Evolutionary conservation across 2,888 invertebrate species (phyloP), one percentile per base, ranked within the genome.

Genomic region (Drosophila mayaguana): DNA sequence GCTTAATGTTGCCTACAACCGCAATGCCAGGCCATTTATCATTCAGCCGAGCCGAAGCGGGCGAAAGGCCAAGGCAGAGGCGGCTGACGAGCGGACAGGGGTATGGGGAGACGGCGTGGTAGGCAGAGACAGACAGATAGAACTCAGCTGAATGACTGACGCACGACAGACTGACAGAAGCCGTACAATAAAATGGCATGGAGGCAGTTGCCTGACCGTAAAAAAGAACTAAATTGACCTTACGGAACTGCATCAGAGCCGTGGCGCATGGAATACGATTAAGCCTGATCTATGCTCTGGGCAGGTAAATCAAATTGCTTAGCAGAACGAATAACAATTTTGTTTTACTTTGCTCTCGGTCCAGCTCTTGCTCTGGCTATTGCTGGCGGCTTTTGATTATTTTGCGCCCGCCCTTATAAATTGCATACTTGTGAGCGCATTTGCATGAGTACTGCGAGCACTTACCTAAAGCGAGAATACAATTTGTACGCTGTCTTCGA

Each of bases 1-100:
- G 84, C 84, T 87, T 83, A 83, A 83, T 81, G 82, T 82, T 84
- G 84, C 78, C 85, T 83, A 79, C 85, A 83, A 87, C 79, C 85
- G 81, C 85, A 87, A 81, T 83, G 83, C 85, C 85, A 81, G 81
- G 53, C 88, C 85, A 85, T 88, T 85, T 85, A 85, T 87, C 85
- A 85, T 85, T 81, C 72, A 81, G 72, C 51, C 62, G 69, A 74
- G 73, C 75, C 64, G 65, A 50, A 75, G 50, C 56, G 61, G 46
- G 54, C 54, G 25, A 54, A 40, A 25, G 54, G 55, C 55, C 42
- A 55, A 55, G 55, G 55, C 55, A 40, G 36, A 46, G 28, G 28
- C 6, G 25, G 25, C 6, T 25, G 25, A 25, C 25, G 25, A 25
- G 25, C 25, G 25, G 22, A 2, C 22, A 2, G 25, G 25, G 2